Percentiles rank a stretch among this genome's conserved stretches.
Conservation (phyloP, 2,888 invertebrate genomes). For the Stenichneumon culpator region DNA sequence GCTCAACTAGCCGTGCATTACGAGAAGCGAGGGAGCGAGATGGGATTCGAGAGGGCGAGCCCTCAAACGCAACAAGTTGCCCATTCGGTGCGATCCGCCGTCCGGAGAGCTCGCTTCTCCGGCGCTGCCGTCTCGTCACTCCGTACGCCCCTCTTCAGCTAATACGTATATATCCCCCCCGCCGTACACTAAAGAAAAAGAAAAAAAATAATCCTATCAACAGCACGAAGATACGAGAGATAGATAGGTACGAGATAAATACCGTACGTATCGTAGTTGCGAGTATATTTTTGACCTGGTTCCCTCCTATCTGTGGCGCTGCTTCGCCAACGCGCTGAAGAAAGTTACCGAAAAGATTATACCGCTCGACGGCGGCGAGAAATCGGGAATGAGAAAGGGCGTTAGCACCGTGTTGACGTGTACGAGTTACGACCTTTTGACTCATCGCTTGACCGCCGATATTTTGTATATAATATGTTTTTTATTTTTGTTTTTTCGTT, state of each 20-base stretch:
- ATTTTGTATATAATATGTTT: neutral
- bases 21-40: slow-evolving; percentile 28
- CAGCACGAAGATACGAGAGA: slow-evolving; percentile 16
- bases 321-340: neutral
- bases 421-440: no score
- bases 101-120: slow-evolving; percentile 15
- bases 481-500: slow-evolving; percentile 19
- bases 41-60: slow-evolving; percentile 51
- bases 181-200: neutral
- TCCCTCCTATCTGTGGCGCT: slow-evolving; percentile 15
- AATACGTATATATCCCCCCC: neutral
- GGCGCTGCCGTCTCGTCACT: slow-evolving; percentile 46
- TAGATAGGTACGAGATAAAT: neutral
- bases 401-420: no score
- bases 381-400: no score
- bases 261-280: slow-evolving; percentile 7
- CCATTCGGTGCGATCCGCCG: slow-evolving; percentile 74
- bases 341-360: slow-evolving; percentile 29
- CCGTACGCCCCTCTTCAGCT: slow-evolving; percentile 13
- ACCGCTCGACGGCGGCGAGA: no score
- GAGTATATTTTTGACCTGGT: slow-evolving; percentile 34
- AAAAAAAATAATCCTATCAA: slow-evolving; percentile 29
- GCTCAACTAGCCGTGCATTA: slow-evolving; percentile 9
- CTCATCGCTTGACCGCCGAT: neutral
- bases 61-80: slow-evolving; percentile 82